phyloP scores from a whole-genome alignment of 2,888 invertebrate species.

The Drosophila monieri region DNA sequence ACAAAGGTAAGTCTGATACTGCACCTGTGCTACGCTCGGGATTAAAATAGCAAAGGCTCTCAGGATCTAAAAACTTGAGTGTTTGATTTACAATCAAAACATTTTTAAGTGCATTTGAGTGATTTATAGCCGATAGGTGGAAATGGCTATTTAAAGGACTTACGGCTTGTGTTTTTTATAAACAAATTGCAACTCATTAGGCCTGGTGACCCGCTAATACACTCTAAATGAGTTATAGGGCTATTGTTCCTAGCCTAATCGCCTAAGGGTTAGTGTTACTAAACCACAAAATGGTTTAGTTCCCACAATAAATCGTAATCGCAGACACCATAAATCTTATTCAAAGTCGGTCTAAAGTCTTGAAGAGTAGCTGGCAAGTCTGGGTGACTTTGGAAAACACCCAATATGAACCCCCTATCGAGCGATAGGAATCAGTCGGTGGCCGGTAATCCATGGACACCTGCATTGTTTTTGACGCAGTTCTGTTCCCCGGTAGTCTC shows the following conservation, averaged over 20 bases:
- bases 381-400: not conserved
- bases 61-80: slow-evolving; percentile 23
- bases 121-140: slow-evolving; percentile 19
- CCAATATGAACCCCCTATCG: slow-evolving; percentile 23
- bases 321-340: slow-evolving; percentile 8
- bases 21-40: not conserved
- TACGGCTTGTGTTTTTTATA: slow-evolving; percentile 11
- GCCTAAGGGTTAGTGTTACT: no score
- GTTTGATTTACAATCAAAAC: slow-evolving; percentile 31
- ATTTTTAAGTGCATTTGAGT: slow-evolving; percentile 19
- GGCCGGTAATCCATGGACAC: slow-evolving; percentile 32
- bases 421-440: slow-evolving; percentile 31
- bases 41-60: slow-evolving; percentile 5
- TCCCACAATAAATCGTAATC: slow-evolving; percentile 20
- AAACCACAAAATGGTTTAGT: not conserved
- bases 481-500: slow-evolving; percentile 11
- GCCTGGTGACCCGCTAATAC: slow-evolving; percentile 1
- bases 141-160: slow-evolving; percentile 25
- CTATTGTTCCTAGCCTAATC: not conserved
- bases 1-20: no score
- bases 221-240: slow-evolving; percentile 4
- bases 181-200: not conserved
- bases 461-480: slow-evolving; percentile 38
- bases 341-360: not conserved
- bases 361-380: slow-evolving; percentile 8